Conservation (phyloP, 2,888 invertebrate genomes). For the Pyrrhosoma nymphula region DNA sequence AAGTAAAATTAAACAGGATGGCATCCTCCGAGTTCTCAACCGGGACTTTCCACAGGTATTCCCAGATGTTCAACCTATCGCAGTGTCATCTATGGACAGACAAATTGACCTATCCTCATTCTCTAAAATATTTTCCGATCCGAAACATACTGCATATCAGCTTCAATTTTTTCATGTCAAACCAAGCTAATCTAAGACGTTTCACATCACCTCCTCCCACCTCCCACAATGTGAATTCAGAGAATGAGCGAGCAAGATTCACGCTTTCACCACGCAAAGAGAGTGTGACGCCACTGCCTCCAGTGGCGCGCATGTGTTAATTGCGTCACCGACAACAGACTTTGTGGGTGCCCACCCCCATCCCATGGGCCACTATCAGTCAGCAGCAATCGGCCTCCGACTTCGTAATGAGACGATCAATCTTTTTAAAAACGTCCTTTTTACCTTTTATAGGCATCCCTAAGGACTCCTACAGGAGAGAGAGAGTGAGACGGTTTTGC, state of each 20-base stretch:
- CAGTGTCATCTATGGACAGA: too few relatives aligned
- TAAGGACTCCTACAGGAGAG: not conserved
- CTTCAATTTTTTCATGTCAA: too few relatives aligned
- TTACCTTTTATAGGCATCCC: not conserved
- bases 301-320: not conserved
- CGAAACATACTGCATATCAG: too few relatives aligned
- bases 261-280: not conserved
- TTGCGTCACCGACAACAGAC: not conserved
- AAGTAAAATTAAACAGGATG: too few relatives aligned
- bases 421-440: constrained; percentile 9
- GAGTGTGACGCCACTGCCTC: not conserved
- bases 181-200: too few relatives aligned
- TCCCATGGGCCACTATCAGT: not conserved
- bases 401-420: constrained; percentile 55
- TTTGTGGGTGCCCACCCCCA: not conserved
- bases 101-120: too few relatives aligned
- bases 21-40: too few relatives aligned
- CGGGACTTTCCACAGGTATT: too few relatives aligned
- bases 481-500: not conserved
- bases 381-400: constrained; percentile 29
- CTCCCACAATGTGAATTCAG: too few relatives aligned
- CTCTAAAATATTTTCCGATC: too few relatives aligned
- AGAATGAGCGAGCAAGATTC: not conserved
- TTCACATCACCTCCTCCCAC: too few relatives aligned
- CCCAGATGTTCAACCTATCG: too few relatives aligned